These are phyloP conservation scores for pig (Sus scrofa) DNA, from an alignment of 2,113 vertebrate genomes.

Conservation along the genomic window DNA sequence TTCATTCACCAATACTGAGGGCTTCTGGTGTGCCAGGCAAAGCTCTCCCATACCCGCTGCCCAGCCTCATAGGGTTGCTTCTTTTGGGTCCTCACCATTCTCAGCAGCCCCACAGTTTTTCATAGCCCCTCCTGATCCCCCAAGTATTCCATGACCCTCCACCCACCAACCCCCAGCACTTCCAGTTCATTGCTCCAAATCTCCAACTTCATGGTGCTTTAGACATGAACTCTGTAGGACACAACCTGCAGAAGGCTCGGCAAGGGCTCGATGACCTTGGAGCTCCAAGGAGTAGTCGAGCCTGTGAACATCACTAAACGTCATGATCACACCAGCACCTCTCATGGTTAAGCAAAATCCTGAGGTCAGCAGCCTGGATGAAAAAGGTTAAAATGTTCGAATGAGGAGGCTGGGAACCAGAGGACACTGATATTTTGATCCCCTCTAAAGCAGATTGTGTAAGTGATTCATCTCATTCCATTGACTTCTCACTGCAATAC, in stretches of 20 bases:
- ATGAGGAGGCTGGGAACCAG: neutral
- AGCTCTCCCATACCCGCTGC: neutral
- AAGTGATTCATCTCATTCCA: too few relatives aligned
- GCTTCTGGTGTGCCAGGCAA: neutral
- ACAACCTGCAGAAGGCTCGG: neutral
- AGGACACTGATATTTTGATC: neutral
- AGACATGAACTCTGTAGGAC: rapidly evolving
- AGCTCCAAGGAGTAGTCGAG: neutral
- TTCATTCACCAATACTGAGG: neutral
- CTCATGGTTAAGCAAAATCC: neutral
- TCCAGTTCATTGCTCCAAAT: neutral
- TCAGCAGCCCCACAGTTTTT: neutral
- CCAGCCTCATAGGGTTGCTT: neutral
- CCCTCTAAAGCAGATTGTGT: neutral
- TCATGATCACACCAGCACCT: neutral
- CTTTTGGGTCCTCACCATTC: neutral
- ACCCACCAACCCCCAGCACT: too few relatives aligned
- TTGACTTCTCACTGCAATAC: neutral
- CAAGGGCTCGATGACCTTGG: rapidly evolving
- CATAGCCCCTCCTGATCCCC: neutral
- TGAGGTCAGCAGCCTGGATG: neutral
- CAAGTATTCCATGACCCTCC: neutral
- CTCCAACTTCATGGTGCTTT: too few relatives aligned
- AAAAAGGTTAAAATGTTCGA: neutral
- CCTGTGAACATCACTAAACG: rapidly evolving